Base-by-base conservation (phyloP, 2,888 invertebrate species). In the Idaea straminata region DNA sequence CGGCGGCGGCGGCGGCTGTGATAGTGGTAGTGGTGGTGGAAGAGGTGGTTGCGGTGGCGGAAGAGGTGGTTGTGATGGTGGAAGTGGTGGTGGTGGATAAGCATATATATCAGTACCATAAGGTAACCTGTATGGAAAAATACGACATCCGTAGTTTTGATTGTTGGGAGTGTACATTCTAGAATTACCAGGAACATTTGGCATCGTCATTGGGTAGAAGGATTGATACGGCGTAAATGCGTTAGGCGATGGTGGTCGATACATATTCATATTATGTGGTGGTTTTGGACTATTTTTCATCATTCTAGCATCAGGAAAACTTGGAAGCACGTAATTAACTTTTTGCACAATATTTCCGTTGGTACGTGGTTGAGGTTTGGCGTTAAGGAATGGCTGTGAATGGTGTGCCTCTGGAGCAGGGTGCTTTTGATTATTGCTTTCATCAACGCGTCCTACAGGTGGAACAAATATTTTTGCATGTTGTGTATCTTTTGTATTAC, bases 1-100 rank as follows among this genome's bases (percentile, higher is more conserved):
- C 5, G 63, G 66, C 2, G 62, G 69, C 10, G 69, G 73, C 1
- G 70, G 72, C 4, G 66, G 70, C 10, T 61, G 38, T 15, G 35
- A 66, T 4, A 65, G 62, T 16, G 66, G 67, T 5, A 64, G 62
- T 60, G 59, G 61, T 47, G 63, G 64, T 64, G 58, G 65, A 66
- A 15, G 67, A 25, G 25, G 25, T 25, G 25, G 66, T 69, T 67
- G 63, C 15, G 47, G 5, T 1, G 25, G 25, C 3, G 25, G 66
- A 69, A 66, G 63, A 15, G 47, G 5, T 1, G 61, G 3, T 61
- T 61, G 4, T 60, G 57, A 15, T 58, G 61, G 13, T 16, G 15
- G 15, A 16, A 58, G 6, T 6, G 13, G 58, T n/a, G 6, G 34
- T 25, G 34, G 25, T 7, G 47, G 47, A 47, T 47, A 10, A 47